Percentiles rank a stretch among this genome's conserved stretches.
These are phyloP conservation scores for Caenorhabditis becei DNA, from an alignment of 2,888 invertebrate species.

Conservation along the genomic window DNA sequence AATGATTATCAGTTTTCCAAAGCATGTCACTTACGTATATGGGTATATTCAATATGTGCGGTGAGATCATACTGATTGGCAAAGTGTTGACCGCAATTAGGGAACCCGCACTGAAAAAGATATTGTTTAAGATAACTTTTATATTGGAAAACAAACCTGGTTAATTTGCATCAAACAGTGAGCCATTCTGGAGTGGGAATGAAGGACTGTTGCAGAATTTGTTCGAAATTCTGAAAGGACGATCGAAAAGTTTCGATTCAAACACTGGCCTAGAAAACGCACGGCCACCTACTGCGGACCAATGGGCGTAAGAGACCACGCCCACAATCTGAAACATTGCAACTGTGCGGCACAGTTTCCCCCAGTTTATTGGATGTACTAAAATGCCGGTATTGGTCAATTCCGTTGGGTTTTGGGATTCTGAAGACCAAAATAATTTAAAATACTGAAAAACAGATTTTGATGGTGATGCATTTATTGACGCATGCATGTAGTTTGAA, in stretches of 20 bases:
- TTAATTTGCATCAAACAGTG: slow-evolving; percentile 52
- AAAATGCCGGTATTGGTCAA: too few species aligned
- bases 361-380: not conserved
- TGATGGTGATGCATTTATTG: too few species aligned
- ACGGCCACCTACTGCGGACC: not conserved
- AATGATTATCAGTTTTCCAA: not conserved
- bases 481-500: too few species aligned
- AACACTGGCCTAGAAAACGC: slow-evolving; percentile 26
- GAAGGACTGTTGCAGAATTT: not conserved
- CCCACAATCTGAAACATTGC: not conserved
- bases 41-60: slow-evolving; percentile 68
- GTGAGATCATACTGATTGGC: slow-evolving; percentile 66
- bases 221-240: not conserved
- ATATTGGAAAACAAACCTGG: slow-evolving; percentile 20
- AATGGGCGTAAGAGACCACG: not conserved
- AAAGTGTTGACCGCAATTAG: slow-evolving; percentile 62
- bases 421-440: too few species aligned
- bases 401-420: too few species aligned
- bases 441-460: too few species aligned
- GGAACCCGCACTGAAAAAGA: slow-evolving; percentile 55
- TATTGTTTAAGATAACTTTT: not conserved
- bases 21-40: slow-evolving; percentile 61
- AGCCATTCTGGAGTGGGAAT: slow-evolving; percentile 16
- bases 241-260: slow-evolving; percentile 12
- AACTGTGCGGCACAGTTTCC: not conserved